Conservation (phyloP, 2,797 vertebrate species). For the Cossypha polioptera region DNA sequence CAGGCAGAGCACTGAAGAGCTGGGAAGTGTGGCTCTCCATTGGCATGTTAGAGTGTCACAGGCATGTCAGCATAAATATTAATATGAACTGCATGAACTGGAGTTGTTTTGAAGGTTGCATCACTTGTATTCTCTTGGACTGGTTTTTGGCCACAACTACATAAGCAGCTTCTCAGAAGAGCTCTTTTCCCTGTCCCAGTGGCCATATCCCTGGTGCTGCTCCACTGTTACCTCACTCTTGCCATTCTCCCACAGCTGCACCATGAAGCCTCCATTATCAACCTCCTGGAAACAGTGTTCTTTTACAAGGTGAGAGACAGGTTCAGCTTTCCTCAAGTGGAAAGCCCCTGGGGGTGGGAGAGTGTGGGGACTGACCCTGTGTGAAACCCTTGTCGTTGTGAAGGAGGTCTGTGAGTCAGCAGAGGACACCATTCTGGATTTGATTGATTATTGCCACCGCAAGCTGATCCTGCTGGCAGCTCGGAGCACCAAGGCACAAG, state of each 20-base stretch:
- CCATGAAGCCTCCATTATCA: slow-evolving; percentile 93
- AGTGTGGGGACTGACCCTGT: background rate
- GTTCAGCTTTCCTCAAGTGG: background rate
- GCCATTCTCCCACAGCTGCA: slow-evolving; percentile 79
- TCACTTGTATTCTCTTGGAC: background rate
- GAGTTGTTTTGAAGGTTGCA: background rate
- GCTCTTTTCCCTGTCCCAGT: background rate
- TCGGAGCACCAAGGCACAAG: slow-evolving; percentile 21
- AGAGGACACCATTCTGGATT: slow-evolving; percentile 85
- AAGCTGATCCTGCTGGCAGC: slow-evolving; percentile 87
- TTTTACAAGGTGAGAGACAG: slow-evolving; percentile 86
- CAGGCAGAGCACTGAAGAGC: background rate
- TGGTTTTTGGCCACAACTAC: background rate
- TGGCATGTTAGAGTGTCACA: accelerated
- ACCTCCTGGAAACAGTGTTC: slow-evolving; percentile 92
- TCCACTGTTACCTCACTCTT: background rate
- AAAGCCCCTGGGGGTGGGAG: background rate
- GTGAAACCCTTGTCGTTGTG: background rate
- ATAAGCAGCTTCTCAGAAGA: background rate
- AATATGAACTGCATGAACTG: background rate
- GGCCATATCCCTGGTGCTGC: accelerated
- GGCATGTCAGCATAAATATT: background rate
- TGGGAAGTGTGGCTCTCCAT: background rate
- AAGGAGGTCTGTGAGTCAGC: slow-evolving; percentile 92
- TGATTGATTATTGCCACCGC: slow-evolving; percentile 95